phyloP scores from a whole-genome alignment of 2,797 vertebrate genomes.

The Pipistrellus kuhlii region DNA sequence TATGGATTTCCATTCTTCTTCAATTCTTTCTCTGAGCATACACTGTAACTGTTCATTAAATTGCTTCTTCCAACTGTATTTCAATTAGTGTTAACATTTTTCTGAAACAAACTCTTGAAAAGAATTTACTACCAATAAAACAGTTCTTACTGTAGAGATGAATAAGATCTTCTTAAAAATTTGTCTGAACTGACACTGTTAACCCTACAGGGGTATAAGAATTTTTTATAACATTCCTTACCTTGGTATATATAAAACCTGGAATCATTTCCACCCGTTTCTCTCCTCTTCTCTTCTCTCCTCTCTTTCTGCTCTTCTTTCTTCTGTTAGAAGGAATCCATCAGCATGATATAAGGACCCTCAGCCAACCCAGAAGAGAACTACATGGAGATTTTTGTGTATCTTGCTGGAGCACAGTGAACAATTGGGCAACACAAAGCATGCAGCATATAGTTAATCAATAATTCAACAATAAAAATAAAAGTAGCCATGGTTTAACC shows the following conservation, averaged over 20 bases:
- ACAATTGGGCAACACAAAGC: neutral
- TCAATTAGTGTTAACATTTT: slow-evolving; percentile 66
- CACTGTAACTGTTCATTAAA: slow-evolving; percentile 48
- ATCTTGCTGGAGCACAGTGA: neutral
- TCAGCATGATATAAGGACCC: neutral
- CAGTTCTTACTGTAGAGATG: slow-evolving; percentile 47
- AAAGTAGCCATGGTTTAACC: neutral
- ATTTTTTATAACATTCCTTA: neutral
- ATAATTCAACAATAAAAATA: neutral
- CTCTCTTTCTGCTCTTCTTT: neutral
- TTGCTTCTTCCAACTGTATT: slow-evolving; percentile 57
- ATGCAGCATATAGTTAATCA: neutral
- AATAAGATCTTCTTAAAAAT: slow-evolving; percentile 46
- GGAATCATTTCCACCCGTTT: neutral
- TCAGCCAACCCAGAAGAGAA: neutral
- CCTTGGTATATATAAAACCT: neutral
- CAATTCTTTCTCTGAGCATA: slow-evolving; percentile 20
- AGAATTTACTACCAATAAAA: slow-evolving; percentile 32
- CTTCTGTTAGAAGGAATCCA: neutral
- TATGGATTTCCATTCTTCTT: slow-evolving; percentile 40
- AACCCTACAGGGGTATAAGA: neutral
- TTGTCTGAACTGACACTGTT: slow-evolving; percentile 15
- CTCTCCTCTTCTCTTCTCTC: rapidly evolving
- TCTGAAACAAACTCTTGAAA: slow-evolving; percentile 57
- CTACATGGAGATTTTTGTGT: neutral